phyloP scores from a whole-genome alignment of 2,113 vertebrate genomes.

The Lagopus leucura region DNA sequence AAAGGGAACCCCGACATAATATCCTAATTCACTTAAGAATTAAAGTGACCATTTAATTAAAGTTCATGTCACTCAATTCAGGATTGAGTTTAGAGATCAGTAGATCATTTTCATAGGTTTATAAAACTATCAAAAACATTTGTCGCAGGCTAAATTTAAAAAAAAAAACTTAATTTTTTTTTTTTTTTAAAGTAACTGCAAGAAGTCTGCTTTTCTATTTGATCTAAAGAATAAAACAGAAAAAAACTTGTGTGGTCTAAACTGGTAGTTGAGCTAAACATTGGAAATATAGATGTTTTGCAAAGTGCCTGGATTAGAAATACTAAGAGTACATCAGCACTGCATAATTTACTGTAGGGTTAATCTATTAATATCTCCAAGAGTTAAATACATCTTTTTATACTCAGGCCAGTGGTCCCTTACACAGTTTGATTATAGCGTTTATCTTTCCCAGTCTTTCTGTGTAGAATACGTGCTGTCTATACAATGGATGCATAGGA shows the following conservation, averaged over 20 bases:
- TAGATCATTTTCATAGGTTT: neutral
- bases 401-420: neutral
- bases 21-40: constrained; percentile 40
- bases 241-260: neutral
- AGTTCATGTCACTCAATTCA: constrained; percentile 44
- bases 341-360: neutral
- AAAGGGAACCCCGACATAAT: neutral
- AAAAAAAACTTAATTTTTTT: neutral
- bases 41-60: constrained; percentile 40
- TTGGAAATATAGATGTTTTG: neutral
- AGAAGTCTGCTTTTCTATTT: neutral
- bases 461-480: neutral
- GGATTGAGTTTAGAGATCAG: neutral
- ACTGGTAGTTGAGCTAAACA: neutral
- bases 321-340: neutral
- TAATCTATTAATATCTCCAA: neutral
- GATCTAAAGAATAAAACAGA: neutral
- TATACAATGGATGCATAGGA: neutral
- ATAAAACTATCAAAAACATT: neutral
- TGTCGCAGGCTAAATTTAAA: neutral
- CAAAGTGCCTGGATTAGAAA: neutral
- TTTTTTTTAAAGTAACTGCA: neutral
- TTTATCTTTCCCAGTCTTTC: neutral
- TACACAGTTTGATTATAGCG: neutral
- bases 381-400: neutral